phyloP scores from a whole-genome alignment of 2,888 invertebrate genomes.

The Drosophila koepferae region DNA sequence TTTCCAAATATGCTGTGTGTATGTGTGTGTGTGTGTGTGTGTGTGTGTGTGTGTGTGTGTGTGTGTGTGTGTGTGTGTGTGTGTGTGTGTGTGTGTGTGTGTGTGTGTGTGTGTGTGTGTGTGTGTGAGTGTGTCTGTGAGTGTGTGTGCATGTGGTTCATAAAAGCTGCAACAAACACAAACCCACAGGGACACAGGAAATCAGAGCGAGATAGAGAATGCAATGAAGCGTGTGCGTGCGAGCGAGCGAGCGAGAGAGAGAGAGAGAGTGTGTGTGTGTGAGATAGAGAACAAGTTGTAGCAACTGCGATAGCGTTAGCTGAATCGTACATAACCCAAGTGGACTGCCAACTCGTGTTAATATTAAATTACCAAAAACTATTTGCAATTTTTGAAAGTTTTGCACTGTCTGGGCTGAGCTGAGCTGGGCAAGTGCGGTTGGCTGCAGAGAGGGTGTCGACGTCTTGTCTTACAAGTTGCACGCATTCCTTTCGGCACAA shows the following conservation, averaged over 20 bases:
- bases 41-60: conserved; percentile 3
- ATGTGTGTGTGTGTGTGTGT: conserved; percentile 19
- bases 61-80: conserved; percentile 3
- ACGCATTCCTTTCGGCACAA: conserved; percentile 68
- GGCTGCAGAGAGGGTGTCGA: conserved; percentile 26
- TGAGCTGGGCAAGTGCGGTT: conserved; percentile 7
- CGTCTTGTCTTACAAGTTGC: conserved; percentile 67
- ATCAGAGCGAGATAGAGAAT: background rate
- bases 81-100: conserved; percentile 9
- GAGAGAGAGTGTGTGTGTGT: background rate
- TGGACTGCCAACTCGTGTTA: conserved; percentile 67
- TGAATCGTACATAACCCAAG: conserved; percentile 32
- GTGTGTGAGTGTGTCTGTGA: too few relatives aligned
- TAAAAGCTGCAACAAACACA: conserved; percentile 39
- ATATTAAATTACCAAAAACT: conserved; percentile 73
- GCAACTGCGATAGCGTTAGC: conserved; percentile 4
- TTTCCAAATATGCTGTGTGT: conserved; percentile 30
- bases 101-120: conserved; percentile 18
- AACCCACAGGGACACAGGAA: conserved; percentile 9
- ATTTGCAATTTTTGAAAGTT: conserved; percentile 71
- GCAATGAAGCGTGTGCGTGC: background rate
- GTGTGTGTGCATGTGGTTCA: background rate
- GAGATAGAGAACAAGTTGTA: background rate
- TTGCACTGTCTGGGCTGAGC: conserved; percentile 47
- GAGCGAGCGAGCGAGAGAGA: background rate